Percentiles rank a stretch among this genome's conserved stretches.
Conservation (phyloP, 2,888 invertebrate species). For the Smittia aterrima region DNA sequence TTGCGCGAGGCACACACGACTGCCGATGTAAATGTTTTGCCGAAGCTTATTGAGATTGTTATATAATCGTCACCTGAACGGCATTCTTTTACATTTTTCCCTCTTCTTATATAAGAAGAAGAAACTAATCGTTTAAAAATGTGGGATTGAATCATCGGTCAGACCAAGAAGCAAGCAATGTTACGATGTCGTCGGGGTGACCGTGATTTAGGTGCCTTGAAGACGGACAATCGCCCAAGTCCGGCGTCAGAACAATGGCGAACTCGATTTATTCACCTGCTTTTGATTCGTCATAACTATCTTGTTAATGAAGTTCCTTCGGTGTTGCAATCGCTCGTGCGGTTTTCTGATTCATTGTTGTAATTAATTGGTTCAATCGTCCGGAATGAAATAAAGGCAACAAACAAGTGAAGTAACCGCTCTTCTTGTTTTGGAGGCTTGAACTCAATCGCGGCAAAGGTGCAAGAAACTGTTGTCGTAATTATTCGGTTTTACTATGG, state of each 20-base stretch:
- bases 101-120: neutral
- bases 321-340: neutral
- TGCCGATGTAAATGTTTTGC: neutral
- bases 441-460: neutral
- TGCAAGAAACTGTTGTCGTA: conserved; percentile 6
- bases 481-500: neutral
- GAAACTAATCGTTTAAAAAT: neutral
- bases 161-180: neutral
- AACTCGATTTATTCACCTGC: neutral
- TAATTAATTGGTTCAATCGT: conserved; percentile 2
- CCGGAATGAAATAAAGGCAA: neutral
- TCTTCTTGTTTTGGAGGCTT: conserved; percentile 20
- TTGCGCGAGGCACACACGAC: neutral
- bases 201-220: conserved; percentile 29
- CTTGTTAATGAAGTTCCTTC: neutral
- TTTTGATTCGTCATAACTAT: too few relatives aligned
- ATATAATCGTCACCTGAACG: conserved; percentile 38
- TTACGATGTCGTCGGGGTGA: neutral
- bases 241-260: conserved; percentile 2
- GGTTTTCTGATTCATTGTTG: neutral
- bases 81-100: conserved; percentile 16
- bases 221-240: neutral
- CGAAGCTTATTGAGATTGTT: neutral
- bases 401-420: neutral
- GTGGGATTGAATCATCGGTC: neutral